These are phyloP conservation scores for Anastrepha ludens DNA, from an alignment of 1,140 invertebrate genomes.

Conservation along the genomic window DNA sequence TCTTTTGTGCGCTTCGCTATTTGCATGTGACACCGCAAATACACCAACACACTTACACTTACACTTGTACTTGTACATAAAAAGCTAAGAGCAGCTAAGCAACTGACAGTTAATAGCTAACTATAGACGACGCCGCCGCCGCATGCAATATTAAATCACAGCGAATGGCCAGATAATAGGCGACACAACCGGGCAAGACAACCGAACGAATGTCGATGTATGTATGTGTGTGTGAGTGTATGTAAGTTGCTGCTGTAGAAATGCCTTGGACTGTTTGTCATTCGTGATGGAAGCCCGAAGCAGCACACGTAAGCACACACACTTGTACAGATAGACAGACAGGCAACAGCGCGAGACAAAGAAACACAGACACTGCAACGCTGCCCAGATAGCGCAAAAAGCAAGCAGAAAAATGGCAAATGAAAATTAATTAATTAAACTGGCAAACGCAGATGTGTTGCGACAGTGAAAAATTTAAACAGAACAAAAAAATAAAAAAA, in stretches of 20 bases:
- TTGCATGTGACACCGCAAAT: not conserved
- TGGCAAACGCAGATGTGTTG: conserved; percentile 45
- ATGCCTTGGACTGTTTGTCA: not conserved
- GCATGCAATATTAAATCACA: not conserved
- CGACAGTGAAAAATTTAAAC: not conserved
- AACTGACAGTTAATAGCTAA: not conserved
- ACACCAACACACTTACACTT: not conserved
- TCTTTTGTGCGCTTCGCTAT: not conserved
- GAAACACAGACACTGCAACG: not conserved
- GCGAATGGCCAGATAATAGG: conserved; percentile 27
- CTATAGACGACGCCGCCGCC: not conserved
- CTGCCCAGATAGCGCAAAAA: not conserved
- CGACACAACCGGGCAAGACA: conserved; percentile 1
- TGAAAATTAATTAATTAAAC: conserved; percentile 49
- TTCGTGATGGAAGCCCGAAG: not conserved
- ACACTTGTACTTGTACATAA: too few species aligned
- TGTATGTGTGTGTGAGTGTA: not conserved
- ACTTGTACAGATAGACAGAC: not conserved
- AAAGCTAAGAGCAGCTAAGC: not conserved
- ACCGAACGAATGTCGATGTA: not conserved
- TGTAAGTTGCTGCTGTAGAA: not conserved
- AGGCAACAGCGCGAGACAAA: not conserved
- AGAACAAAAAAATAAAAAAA: not conserved
- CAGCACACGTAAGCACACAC: not conserved
- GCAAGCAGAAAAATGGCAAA: not conserved